phyloP scores from a whole-genome alignment of 1,140 invertebrate species.

The Dreissena rostriformis region DNA sequence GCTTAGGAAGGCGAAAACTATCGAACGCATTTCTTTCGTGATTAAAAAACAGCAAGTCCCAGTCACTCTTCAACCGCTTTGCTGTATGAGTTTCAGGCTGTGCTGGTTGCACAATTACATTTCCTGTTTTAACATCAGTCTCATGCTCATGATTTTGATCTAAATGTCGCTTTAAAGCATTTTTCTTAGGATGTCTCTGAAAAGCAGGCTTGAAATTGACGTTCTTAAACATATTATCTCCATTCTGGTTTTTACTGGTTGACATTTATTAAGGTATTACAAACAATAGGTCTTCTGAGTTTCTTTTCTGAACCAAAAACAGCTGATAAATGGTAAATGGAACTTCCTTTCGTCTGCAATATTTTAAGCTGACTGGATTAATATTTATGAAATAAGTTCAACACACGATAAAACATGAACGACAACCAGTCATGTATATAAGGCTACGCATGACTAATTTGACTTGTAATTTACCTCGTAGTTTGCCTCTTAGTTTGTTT shows the following conservation, averaged over 20 bases:
- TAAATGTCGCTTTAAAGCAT: constrained; percentile 46
- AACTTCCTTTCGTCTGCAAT: background rate
- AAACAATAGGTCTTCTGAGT: background rate
- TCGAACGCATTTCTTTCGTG: background rate
- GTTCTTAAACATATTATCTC: background rate
- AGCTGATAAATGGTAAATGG: background rate
- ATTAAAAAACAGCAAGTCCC: constrained; percentile 51
- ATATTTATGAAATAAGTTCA: too few relatives aligned
- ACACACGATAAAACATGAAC: too few relatives aligned
- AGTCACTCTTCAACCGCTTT: constrained; percentile 52
- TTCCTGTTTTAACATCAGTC: too few relatives aligned
- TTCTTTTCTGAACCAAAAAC: background rate
- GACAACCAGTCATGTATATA: too few relatives aligned
- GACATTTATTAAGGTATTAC: too few relatives aligned
- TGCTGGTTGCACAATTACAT: constrained; percentile 40
- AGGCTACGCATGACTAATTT: too few relatives aligned
- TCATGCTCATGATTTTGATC: too few relatives aligned
- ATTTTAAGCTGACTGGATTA: too few relatives aligned
- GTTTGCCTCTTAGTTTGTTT: too few relatives aligned
- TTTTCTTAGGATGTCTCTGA: constrained; percentile 45
- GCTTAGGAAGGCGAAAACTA: background rate
- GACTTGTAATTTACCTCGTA: too few relatives aligned
- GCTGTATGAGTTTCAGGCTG: constrained; percentile 1
- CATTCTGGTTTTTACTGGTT: background rate
- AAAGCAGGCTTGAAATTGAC: background rate